phyloP scores from a whole-genome alignment of 1,140 invertebrate genomes.

The Drosophila simulans region DNA sequence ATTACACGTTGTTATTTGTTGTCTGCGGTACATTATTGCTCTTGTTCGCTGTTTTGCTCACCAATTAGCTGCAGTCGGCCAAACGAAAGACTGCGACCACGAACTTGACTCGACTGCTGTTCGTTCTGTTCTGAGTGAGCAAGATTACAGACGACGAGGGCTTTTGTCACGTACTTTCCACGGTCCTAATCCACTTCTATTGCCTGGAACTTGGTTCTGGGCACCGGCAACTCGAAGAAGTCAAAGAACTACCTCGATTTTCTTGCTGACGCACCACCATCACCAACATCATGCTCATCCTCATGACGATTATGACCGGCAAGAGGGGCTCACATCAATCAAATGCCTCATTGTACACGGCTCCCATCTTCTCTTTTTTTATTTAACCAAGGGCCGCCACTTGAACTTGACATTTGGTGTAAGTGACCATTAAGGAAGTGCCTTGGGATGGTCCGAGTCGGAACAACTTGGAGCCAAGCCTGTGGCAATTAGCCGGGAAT shows the following conservation, averaged over 20 bases:
- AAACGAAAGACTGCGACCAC: slow-evolving; percentile 65
- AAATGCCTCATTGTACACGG: slow-evolving; percentile 56
- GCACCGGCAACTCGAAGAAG: slow-evolving; percentile 6
- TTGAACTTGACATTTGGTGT: slow-evolving; percentile 57
- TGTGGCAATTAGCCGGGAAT: slow-evolving; percentile 74
- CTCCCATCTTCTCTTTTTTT: not conserved
- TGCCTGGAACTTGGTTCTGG: not conserved
- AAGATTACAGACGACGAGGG: not conserved
- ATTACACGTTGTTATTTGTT: slow-evolving; percentile 82
- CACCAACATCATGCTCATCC: slow-evolving; percentile 41
- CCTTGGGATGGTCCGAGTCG: slow-evolving; percentile 33
- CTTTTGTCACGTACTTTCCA: slow-evolving; percentile 37
- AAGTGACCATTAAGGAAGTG: slow-evolving; percentile 64
- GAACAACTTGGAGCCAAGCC: slow-evolving; percentile 41
- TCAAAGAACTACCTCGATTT: slow-evolving; percentile 54
- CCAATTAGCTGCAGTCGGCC: slow-evolving; percentile 65
- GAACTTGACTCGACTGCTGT: slow-evolving; percentile 16
- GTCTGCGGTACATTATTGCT: slow-evolving; percentile 78
- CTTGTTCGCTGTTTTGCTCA: slow-evolving; percentile 79
- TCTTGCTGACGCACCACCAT: slow-evolving; percentile 51
- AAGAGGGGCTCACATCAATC: slow-evolving; percentile 62
- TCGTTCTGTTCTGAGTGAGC: not conserved
- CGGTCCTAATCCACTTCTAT: slow-evolving; percentile 29
- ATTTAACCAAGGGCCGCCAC: slow-evolving; percentile 39
- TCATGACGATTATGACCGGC: slow-evolving; percentile 39